Evolutionary conservation across 2,888 invertebrate species (phyloP).

Genomic region (Didymodactylos carnosus): DNA sequence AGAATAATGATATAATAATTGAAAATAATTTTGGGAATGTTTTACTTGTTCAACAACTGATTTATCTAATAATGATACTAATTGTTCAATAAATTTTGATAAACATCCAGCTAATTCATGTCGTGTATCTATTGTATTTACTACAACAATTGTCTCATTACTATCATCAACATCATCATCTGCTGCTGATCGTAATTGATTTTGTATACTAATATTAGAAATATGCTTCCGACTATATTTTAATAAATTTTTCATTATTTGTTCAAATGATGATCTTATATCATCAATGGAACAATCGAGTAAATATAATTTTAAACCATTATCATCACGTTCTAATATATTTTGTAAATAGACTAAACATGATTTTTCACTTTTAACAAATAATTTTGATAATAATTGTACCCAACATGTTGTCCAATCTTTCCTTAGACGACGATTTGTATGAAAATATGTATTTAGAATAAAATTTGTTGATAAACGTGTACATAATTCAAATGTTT

Average conservation of each 20-base stretch:
- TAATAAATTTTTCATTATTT: slow-evolving; percentile 26
- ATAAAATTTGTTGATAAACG: slow-evolving; percentile 33
- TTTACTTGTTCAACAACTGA: slow-evolving; percentile 35
- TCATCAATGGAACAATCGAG: slow-evolving; percentile 34
- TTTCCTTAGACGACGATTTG: slow-evolving; percentile 24
- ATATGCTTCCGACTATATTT: not conserved
- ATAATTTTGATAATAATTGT: not conserved
- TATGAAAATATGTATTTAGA: slow-evolving; percentile 36
- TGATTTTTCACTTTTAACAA: slow-evolving; percentile 26
- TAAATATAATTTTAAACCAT: slow-evolving; percentile 29
- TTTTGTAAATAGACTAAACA: slow-evolving; percentile 33
- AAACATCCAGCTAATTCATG: slow-evolving; percentile 15
- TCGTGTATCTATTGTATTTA: not conserved
- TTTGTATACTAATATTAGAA: not conserved
- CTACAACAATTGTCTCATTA: not conserved
- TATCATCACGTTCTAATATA: slow-evolving; percentile 28
- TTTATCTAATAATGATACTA: slow-evolving; percentile 31
- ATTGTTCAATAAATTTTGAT: slow-evolving; percentile 26
- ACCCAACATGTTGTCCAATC: not conserved
- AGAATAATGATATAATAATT: not conserved
- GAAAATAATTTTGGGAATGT: slow-evolving; percentile 34
- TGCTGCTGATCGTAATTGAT: not conserved
- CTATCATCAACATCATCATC: slow-evolving; percentile 21
- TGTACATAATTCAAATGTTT: slow-evolving; percentile 21
- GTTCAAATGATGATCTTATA: slow-evolving; percentile 30